Base-by-base conservation (phyloP, 2,113 vertebrate genomes). In the Sylvilagus bachmani region DNA sequence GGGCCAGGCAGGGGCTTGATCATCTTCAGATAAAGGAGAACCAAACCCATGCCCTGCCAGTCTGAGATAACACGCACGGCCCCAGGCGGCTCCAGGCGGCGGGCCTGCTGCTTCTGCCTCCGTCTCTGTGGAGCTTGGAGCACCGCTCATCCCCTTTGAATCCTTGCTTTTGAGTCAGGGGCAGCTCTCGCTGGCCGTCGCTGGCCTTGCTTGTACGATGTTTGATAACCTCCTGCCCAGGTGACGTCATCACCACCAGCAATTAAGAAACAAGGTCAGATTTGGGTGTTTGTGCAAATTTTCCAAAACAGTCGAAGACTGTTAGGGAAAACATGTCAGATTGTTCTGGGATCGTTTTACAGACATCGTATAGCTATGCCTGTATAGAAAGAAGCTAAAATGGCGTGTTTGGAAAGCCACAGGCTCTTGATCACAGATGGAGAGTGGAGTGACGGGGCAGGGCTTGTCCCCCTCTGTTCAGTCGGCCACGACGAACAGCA, bases 231-330 rank as follows among this genome's bases (percentile, higher is more conserved):
- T 27, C n/a, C 10, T 25, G 6, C 27, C 82, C n/a, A 17, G 17
- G 78, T 80, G 36, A 31, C 36, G 75, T 44, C 33, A 81, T 44
- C 29, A 27, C 36, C 58, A 24, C 64, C 29, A 53, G 17, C 89
- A 90, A 88, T 29, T 24, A 84, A 67, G 71, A 83, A 19, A 64
- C 27, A 16, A 77, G 85, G 22, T 93, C 27, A 21, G 61, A 83
- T 70, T 80, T 93, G 33, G 79, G 16, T 14, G 74, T 88, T 64
- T 75, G 81, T 82, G 69, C 53, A 66, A 55, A 66, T 29, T 80
- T 94, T 79, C 24, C 61, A 88, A 94, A 79, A 64, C 64, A 95
- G 91, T 1, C 53, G 25, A 82, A 93, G 84, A 17, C 6, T 16
- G 2, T 31, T 75, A 78, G 10, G 33, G 62, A 55, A 33, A 10